These are phyloP conservation scores for Psittacula echo DNA, from an alignment of 2,797 vertebrate genomes.

Conservation along the genomic window DNA sequence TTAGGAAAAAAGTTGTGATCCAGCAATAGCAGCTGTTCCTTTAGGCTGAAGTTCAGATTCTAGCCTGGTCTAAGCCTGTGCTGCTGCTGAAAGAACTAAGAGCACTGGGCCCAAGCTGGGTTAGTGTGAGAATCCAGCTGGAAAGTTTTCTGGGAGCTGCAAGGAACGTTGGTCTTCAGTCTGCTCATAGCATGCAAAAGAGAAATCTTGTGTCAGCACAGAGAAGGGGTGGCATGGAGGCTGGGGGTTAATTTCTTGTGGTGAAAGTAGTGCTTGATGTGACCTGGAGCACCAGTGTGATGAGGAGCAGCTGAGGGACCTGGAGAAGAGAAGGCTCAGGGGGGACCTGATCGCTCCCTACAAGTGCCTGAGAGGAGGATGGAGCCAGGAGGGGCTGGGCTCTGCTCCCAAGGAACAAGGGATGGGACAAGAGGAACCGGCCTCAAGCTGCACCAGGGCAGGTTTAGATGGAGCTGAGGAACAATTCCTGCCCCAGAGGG, in stretches of 20 bases:
- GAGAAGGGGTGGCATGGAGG: neutral
- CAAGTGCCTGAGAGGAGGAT: neutral
- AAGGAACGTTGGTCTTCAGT: neutral
- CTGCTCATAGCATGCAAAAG: neutral
- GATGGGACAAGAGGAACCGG: too few species aligned
- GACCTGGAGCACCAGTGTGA: neutral
- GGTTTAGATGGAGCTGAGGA: too few species aligned
- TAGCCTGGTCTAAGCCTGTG: neutral
- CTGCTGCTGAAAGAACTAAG: neutral
- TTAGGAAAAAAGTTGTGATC: conserved; percentile 14
- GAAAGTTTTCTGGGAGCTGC: neutral
- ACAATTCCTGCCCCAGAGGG: too few species aligned
- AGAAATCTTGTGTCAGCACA: neutral
- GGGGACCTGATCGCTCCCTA: neutral
- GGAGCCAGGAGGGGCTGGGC: neutral
- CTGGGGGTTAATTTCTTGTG: neutral
- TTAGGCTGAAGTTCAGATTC: conserved; percentile 28
- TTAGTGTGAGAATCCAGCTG: conserved; percentile 12
- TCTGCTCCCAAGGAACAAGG: neutral
- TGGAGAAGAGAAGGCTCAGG: neutral
- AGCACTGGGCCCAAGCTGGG: neutral
- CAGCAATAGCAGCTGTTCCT: neutral
- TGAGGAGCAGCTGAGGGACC: neutral
- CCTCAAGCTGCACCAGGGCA: too few species aligned
- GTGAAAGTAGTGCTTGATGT: neutral